Evolutionary conservation across 2,888 invertebrate genomes (phyloP), one percentile per base, ranked within the genome.

Genomic region (Zygaena filipendulae): DNA sequence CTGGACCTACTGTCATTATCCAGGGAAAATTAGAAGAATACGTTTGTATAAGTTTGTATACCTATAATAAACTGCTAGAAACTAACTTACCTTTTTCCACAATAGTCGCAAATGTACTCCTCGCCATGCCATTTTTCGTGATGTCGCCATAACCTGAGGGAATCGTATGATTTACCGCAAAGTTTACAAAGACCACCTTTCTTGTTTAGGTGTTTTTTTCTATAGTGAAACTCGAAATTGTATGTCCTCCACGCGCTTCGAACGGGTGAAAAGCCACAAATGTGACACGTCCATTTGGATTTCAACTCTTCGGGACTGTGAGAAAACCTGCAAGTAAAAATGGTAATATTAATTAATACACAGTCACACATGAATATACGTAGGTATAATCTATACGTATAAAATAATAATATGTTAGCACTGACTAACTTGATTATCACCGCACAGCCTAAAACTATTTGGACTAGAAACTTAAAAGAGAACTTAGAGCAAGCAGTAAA

Each of bases 191-290:
- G 38, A 1, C 68, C 67, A 2, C 67, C 66, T 0, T 24, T 27
- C 32, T 52, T 56, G 3, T 52, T 43, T 23, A 69, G 50, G 43
- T 69, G 68, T 2, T 37, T 41, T 3, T 46, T 44, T 29, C 70
- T 52, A 25, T 64, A 70, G 34, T 70, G 70, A 31, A 55, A 70
- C 38, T 68, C 52, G 3, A 67, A 39, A n/a, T n/a, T n/a, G 1
- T 39, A 33, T 1, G 50, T 32, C 8, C 11, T 24, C 11, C 36
- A 30, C 0, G 12, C 23, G 13, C 31, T 39, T 2, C 11, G n/a
- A n/a, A n/a, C n/a, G n/a, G n/a, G n/a, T n/a, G n/a, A 39, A 13
- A 38, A 46, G 13, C 48, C 20, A 30, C 68, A 67, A 25, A 47
- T 39, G 13, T 59, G 58, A 34, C 70, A 70, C 2, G 23, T 18